Evolutionary conservation across 2,113 vertebrate genomes (phyloP), one percentile per base, ranked within the genome.

Genomic region (Amblyopsis rosae): DNA sequence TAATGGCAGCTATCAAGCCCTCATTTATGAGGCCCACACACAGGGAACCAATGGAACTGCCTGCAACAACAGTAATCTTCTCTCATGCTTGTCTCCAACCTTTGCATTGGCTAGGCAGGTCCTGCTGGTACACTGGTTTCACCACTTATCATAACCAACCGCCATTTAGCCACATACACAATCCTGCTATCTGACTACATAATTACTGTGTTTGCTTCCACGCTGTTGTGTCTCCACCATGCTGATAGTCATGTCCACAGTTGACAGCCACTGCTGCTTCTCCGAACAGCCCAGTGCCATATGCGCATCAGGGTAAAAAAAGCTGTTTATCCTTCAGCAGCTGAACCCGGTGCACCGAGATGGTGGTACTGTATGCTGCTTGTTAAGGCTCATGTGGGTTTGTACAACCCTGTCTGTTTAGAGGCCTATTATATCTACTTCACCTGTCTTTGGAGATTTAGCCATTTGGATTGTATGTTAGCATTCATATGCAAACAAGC

Each of bases 181-280:
- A 79, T 77, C 62, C 76, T 61, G 50, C 77, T 82, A 82, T 76
- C 72, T 78, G 79, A 75, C 82, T 73, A 72, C 81, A 83, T 88
- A 89, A 89, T 90, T 83, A 79, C 83, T 60, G 77, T 77, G 84
- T 89, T 78, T 78, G 78, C 79, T 80, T 83, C 64, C 59, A 82
- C 75, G 76, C 79, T 82, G 86, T 77, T 83, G 70, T 72, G 70
- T 77, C 70, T 87, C 76, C 69, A 60, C 84, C 79, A 80, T 68
- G 83, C 85, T 88, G 87, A 79, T 79, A 70, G 76, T 65, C 66
- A 16, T 61, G 69, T 82, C 79, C 65, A 53, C 57, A 73, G 65
- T 73, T 86, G 82, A 83, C 83, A 80, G 76, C 75, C 66, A 63
- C 79, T 19, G 69, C 82, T 79, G 81, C 6, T 76, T 78, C 67